Evolutionary conservation across 2,888 invertebrate species (phyloP).

Genomic region (Caenorhabditis plicata): DNA sequence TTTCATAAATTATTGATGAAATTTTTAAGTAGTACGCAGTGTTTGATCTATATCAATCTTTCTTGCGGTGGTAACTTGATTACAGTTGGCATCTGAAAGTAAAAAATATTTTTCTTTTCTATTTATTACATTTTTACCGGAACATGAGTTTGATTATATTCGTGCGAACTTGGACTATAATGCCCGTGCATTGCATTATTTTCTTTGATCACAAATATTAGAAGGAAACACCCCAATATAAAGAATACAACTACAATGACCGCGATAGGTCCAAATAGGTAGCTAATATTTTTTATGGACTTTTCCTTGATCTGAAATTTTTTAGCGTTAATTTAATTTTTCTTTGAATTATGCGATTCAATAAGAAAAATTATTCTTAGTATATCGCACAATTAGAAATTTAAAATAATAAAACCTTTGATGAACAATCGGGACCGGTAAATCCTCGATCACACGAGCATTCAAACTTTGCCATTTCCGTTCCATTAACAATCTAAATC

Average conservation of each 20-base stretch:
- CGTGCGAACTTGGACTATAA: slow-evolving; percentile 54
- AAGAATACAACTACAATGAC: slow-evolving; percentile 51
- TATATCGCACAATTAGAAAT: background rate
- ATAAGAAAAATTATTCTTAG: background rate
- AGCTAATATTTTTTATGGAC: slow-evolving; percentile 36
- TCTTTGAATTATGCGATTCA: background rate
- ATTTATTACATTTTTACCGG: slow-evolving; percentile 18
- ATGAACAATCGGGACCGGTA: slow-evolving; percentile 52
- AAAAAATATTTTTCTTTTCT: background rate
- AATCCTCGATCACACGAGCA: slow-evolving; percentile 57
- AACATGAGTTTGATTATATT: slow-evolving; percentile 42
- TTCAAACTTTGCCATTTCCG: slow-evolving; percentile 52
- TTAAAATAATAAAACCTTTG: slow-evolving; percentile 20
- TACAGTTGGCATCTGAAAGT: slow-evolving; percentile 47
- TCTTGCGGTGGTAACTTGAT: slow-evolving; percentile 55
- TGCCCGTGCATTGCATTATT: slow-evolving; percentile 61
- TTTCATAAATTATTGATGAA: too few relatives aligned
- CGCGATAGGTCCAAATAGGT: slow-evolving; percentile 55
- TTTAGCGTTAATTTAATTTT: background rate
- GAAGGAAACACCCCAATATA: slow-evolving; percentile 55
- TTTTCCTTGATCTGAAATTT: slow-evolving; percentile 44
- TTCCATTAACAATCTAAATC: slow-evolving; percentile 39
- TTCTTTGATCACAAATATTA: slow-evolving; percentile 54
- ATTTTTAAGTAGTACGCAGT: too few relatives aligned
- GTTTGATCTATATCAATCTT: slow-evolving; percentile 40